These are phyloP conservation scores for Ceryle rudis DNA, from an alignment of 2,797 vertebrate species.

Conservation along the genomic window DNA sequence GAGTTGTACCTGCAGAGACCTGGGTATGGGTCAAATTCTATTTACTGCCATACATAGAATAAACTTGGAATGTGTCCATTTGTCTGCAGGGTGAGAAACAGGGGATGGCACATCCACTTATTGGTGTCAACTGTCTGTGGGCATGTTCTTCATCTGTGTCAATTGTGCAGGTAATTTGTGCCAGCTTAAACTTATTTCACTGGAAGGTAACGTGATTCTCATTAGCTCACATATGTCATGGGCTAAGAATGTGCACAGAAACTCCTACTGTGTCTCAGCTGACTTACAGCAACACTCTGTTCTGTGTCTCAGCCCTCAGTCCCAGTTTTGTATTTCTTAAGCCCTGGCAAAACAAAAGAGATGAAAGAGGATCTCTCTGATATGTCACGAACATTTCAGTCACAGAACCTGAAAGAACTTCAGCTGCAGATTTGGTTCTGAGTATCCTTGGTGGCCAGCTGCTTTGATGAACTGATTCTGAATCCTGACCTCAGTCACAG, in stretches of 20 bases:
- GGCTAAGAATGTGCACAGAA: slow-evolving; percentile 14
- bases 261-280: slow-evolving; percentile 36
- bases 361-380: not conserved
- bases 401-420: not conserved
- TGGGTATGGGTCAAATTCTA: not conserved
- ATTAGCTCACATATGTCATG: slow-evolving; percentile 17
- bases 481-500: not conserved
- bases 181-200: not conserved
- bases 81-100: not conserved
- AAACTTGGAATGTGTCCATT: not conserved
- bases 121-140: not conserved
- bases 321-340: not conserved
- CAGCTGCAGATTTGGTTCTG: not conserved
- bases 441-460: not conserved
- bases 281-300: not conserved
- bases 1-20: not conserved
- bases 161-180: not conserved
- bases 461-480: slow-evolving; percentile 22
- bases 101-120: not conserved
- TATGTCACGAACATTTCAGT: not conserved
- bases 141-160: not conserved
- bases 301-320: not conserved
- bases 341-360: not conserved
- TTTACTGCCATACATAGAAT: not conserved
- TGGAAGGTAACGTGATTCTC: slow-evolving; percentile 10